Conservation (phyloP, 2,888 invertebrate genomes). For the Drosophila meridiana region DNA sequence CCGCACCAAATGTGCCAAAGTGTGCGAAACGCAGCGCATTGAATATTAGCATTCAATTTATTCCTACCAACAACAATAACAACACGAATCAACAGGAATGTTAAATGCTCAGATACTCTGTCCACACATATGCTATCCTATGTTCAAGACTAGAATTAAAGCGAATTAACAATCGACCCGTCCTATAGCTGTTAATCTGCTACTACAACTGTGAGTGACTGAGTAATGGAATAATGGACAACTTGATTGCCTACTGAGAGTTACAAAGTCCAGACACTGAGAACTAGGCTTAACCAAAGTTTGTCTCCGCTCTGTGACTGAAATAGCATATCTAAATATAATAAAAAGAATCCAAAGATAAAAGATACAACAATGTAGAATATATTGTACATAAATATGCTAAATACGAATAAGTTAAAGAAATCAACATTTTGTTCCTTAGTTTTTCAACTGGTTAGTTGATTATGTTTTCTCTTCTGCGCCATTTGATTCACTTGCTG, state of each 20-base stretch:
- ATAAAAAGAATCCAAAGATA: too few species aligned
- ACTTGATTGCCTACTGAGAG: not conserved
- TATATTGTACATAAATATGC: too few species aligned
- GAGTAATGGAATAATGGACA: not conserved
- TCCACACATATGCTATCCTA: not conserved
- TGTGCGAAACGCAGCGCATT: constrained; percentile 9
- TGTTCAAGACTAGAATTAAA: not conserved
- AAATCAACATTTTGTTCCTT: too few species aligned
- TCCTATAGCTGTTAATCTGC: not conserved
- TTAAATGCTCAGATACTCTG: not conserved
- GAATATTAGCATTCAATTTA: too few species aligned
- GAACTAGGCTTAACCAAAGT: not conserved
- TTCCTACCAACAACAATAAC: constrained; percentile 1
- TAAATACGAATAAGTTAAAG: too few species aligned
- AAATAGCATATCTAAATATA: not conserved
- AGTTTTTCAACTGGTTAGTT: too few species aligned
- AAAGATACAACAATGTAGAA: too few species aligned
- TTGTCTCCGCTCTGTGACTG: not conserved
- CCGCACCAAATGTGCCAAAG: constrained; percentile 36
- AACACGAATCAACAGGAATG: not conserved
- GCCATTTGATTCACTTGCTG: too few species aligned
- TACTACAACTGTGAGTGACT: not conserved
- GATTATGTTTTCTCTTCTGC: too few species aligned
- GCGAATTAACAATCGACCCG: not conserved
- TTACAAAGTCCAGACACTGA: not conserved